phyloP scores from a whole-genome alignment of 2,113 vertebrate species.

The Butorides virescens region DNA sequence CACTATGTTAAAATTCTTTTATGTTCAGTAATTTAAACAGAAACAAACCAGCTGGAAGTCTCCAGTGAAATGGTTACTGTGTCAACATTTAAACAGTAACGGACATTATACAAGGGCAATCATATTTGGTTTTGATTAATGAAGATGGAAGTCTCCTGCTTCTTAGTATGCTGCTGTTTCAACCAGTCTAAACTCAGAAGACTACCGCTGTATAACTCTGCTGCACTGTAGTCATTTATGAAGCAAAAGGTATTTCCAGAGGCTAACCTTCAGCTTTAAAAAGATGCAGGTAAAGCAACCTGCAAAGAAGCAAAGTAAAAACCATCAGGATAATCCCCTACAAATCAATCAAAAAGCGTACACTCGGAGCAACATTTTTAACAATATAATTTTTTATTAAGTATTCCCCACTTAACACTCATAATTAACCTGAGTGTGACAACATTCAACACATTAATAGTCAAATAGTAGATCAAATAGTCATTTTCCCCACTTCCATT shows the following conservation, averaged over 20 bases:
- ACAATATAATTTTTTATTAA: neutral
- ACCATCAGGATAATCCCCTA: neutral
- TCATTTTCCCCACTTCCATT: neutral
- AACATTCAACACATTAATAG: neutral
- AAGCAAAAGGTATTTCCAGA: neutral
- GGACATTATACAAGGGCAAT: neutral
- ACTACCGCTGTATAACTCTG: neutral
- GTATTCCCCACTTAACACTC: neutral
- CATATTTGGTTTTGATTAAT: constrained; percentile 2
- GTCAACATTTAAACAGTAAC: constrained; percentile 18
- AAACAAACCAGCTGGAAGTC: constrained; percentile 4
- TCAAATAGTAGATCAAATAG: neutral
- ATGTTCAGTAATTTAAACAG: neutral
- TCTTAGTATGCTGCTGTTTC: neutral
- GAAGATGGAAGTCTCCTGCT: neutral
- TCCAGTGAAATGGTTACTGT: neutral
- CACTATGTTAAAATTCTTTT: neutral
- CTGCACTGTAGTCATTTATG: neutral
- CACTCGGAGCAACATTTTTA: neutral
- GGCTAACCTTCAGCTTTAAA: neutral
- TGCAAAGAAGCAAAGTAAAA: neutral
- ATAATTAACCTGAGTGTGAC: neutral
- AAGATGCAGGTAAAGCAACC: neutral
- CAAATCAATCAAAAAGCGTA: neutral
- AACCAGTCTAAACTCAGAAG: neutral